A percentile compares a stretch with the other conserved stretches of the same genome.
Conservation (phyloP, 2,888 invertebrate species). For the Lasioglossum leucozonium region DNA sequence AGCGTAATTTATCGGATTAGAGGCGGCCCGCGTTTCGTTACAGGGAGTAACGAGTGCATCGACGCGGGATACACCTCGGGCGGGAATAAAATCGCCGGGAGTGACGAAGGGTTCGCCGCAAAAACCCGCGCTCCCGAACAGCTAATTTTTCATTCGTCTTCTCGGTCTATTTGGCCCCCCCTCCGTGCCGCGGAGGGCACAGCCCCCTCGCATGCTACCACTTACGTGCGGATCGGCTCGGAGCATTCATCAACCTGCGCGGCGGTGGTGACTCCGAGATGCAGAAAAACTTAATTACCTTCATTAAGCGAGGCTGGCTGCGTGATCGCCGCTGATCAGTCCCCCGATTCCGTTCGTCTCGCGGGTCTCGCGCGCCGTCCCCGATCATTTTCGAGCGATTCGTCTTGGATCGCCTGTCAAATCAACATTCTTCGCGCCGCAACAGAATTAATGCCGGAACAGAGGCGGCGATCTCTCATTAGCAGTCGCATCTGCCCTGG, state of each 20-base stretch:
- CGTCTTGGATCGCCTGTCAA: conserved; percentile 62
- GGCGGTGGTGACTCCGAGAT: conserved; percentile 73
- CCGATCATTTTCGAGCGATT: conserved; percentile 62
- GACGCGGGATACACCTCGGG: conserved; percentile 66
- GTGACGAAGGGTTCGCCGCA: conserved; percentile 68
- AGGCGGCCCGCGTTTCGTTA: conserved; percentile 49
- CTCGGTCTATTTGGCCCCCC: conserved; percentile 70
- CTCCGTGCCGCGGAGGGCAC: conserved; percentile 16
- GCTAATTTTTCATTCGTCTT: conserved; percentile 80
- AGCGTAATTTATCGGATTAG: conserved; percentile 59
- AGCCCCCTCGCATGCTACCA: conserved; percentile 67
- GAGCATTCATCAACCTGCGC: conserved; percentile 79
- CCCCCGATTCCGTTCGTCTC: conserved; percentile 4
- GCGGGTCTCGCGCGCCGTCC: conserved; percentile 26
- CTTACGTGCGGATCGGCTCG: conserved; percentile 71
- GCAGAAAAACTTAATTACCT: conserved; percentile 84
- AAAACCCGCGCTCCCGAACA: conserved; percentile 67
- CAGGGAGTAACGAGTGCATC: conserved; percentile 67
- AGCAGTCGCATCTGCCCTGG: not conserved
- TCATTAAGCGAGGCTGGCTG: conserved; percentile 80
- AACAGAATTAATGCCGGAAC: conserved; percentile 33
- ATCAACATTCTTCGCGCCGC: conserved; percentile 51
- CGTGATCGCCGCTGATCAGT: conserved; percentile 72
- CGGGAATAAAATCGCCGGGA: conserved; percentile 71
- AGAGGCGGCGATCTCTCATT: not conserved